These are phyloP conservation scores for Caenorhabditis elegans DNA, from an alignment of 1,140 invertebrate species.

Conservation along the genomic window DNA sequence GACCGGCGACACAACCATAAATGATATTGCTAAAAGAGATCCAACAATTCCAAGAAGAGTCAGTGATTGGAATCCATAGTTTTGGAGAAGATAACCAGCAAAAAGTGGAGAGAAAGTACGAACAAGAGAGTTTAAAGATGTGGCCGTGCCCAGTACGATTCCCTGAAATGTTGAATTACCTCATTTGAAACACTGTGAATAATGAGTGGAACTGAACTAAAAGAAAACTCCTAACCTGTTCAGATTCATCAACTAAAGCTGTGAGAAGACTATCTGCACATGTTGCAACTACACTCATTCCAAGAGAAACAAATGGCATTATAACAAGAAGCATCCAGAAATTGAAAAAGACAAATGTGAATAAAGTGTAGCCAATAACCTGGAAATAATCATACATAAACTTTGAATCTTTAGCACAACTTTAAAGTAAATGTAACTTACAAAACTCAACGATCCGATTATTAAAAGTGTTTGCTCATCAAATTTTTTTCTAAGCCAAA, in stretches of 20 bases:
- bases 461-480: slow-evolving; percentile 46
- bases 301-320: slow-evolving; percentile 47
- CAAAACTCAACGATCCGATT: slow-evolving; percentile 44
- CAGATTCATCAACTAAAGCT: slow-evolving; percentile 43
- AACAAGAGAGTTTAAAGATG: slow-evolving; percentile 41
- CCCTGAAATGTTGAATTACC: slow-evolving; percentile 28
- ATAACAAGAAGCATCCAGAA: slow-evolving; percentile 46
- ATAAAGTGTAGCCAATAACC: slow-evolving; percentile 38
- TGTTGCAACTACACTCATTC: slow-evolving; percentile 48
- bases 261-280: slow-evolving; percentile 48
- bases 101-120: slow-evolving; percentile 46
- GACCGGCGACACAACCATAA: slow-evolving; percentile 9
- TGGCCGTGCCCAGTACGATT: slow-evolving; percentile 42
- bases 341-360: slow-evolving; percentile 41
- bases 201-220: too few species aligned
- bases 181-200: background rate
- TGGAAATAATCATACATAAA: background rate
- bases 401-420: background rate
- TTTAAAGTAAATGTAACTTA: slow-evolving; percentile 40
- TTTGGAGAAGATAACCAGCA: slow-evolving; percentile 40
- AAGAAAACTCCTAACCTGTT: slow-evolving; percentile 39
- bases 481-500: slow-evolving; percentile 44
- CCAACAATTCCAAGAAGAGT: background rate
- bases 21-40: background rate
- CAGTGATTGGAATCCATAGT: slow-evolving; percentile 35